Evolutionary conservation across 2,797 vertebrate genomes (phyloP), one percentile per base, ranked within the genome.

Genomic region (Enteromius radiatus): DNA sequence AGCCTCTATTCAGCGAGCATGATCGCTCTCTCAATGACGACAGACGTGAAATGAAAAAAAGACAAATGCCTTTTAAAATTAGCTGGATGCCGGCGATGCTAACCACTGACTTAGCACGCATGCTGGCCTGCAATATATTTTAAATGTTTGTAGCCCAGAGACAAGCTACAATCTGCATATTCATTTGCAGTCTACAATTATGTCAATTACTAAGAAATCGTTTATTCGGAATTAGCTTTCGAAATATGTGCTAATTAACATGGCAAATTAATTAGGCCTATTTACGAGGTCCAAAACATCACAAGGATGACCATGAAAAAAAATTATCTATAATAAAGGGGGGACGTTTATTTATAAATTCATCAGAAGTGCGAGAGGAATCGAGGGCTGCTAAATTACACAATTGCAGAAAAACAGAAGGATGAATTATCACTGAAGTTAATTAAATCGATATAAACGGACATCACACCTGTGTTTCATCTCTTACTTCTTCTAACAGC

Each of bases 391-490:
- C 86, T 38, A 38, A 59, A 75, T 49, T 33, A 4, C 70, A 67
- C 84, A 82, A 88, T 90, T 91, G 81, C 67, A 76, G 77, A 64
- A 54, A 81, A 84, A 84, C 74, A 11, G 74, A 87, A 82, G 52
- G 45, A 28, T 31, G 82, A 63, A 85, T 85, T 85, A 31, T 64
- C 85, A 76, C 80, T 86, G 84, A 85, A 85, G 86, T 86, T 92
- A 90, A 93, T 93, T 91, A 92, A 93, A 88, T 77, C 76, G 83
- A 92, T 87, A 85, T 88, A 89, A 84, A 90, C 61, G 78, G 84
- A 89, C 86, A 86, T 90, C 47, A 87, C 86, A 87, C 64, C 28
- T 19, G 38, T 8, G 54, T 76, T 77, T 33, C 26, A 68, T 65
- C 63, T 81, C 4, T 91, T 89, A 89, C 90, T 90, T 90, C 91